Evolutionary conservation across 92 coral and sea anemone genomes (phyloP).

Genomic region (Epizoanthus rinbou): DNA sequence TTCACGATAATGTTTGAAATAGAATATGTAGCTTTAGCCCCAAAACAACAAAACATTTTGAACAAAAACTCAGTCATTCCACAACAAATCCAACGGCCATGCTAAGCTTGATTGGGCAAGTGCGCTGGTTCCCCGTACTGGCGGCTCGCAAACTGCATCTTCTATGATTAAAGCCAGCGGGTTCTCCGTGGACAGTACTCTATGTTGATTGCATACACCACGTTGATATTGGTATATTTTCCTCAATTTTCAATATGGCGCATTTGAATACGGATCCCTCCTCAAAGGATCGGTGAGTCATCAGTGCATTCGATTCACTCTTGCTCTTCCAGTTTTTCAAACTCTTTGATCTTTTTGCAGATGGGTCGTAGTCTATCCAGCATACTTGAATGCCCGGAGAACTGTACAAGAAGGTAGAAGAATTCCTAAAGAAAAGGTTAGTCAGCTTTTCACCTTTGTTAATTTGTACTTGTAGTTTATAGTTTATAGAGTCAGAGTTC

Average conservation of each 20-base stretch:
- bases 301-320: neutral
- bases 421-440: conserved; percentile 87
- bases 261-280: conserved; percentile 84
- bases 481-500: too few species aligned
- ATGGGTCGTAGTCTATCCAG: conserved; percentile 94
- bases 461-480: too few species aligned
- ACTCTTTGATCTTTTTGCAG: conserved; percentile 41
- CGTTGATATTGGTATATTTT: neutral
- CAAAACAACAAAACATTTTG: neutral
- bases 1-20: neutral
- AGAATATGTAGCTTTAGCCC: too few species aligned
- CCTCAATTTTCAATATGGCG: conserved; percentile 76
- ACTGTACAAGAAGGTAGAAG: conserved; percentile 94
- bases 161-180: conserved; percentile 42
- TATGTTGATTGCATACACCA: conserved; percentile 19
- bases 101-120: conserved; percentile 3
- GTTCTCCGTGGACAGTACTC: neutral
- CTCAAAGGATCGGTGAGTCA: conserved; percentile 80
- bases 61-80: conserved; percentile 9
- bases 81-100: conserved; percentile 49
- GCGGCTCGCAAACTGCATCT: conserved; percentile 30
- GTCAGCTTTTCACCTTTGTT: neutral
- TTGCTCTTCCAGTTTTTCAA: neutral
- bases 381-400: conserved; percentile 86
- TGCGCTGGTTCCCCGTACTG: conserved; percentile 14